phyloP scores from a whole-genome alignment of 2,888 invertebrate genomes.

The Panorpa germanica region DNA sequence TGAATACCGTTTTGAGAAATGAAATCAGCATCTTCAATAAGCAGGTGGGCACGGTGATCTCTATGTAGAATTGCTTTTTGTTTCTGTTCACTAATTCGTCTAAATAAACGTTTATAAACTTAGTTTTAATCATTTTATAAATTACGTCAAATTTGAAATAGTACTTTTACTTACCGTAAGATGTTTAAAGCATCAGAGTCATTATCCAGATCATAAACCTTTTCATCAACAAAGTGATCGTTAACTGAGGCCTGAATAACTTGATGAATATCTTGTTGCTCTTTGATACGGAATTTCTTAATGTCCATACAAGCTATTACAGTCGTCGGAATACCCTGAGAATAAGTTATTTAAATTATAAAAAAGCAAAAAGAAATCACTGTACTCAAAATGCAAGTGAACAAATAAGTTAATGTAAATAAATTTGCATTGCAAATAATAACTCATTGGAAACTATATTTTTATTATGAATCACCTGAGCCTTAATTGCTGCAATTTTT shows the following conservation, averaged over 20 bases:
- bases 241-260: constrained; percentile 22
- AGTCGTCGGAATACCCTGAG: constrained; percentile 60
- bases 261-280: constrained; percentile 49
- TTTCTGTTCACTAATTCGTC: constrained; percentile 66
- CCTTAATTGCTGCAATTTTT: constrained; percentile 11
- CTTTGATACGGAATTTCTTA: constrained; percentile 53
- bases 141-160: too few relatives aligned
- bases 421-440: too few relatives aligned
- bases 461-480: too few relatives aligned
- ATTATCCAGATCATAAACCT: constrained; percentile 59
- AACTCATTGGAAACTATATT: too few relatives aligned
- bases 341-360: too few relatives aligned
- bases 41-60: constrained; percentile 63
- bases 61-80: constrained; percentile 52
- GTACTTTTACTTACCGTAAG: too few relatives aligned
- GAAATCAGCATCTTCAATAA: constrained; percentile 64
- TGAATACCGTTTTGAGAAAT: constrained; percentile 23
- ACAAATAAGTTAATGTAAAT: too few relatives aligned
- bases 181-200: constrained; percentile 54
- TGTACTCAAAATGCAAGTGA: too few relatives aligned
- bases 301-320: constrained; percentile 55
- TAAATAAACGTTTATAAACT: constrained; percentile 16
- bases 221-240: constrained; percentile 52
- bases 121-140: too few relatives aligned
- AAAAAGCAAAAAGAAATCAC: too few relatives aligned